phyloP scores from a whole-genome alignment of 2,888 invertebrate species.

The Ceraclea dissimilis region DNA sequence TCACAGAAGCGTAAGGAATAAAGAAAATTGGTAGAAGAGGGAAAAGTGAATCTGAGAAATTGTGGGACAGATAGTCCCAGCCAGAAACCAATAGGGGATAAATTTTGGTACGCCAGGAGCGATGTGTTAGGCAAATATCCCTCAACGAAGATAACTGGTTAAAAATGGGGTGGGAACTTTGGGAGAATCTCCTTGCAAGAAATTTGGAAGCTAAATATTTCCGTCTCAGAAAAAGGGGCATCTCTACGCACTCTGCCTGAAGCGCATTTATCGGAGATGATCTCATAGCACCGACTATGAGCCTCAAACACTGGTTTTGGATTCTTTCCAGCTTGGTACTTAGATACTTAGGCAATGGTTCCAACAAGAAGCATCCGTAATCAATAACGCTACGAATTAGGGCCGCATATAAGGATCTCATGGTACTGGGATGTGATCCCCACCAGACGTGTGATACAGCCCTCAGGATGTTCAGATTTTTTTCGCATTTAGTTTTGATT shows the following conservation, averaged over 20 bases:
- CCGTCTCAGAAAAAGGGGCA: background rate
- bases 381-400: background rate
- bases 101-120: background rate
- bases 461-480: background rate
- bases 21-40: too few relatives aligned
- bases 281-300: background rate
- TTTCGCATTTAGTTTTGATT: background rate
- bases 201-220: background rate
- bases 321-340: background rate
- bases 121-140: background rate
- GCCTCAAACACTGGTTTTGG: background rate
- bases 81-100: too few relatives aligned
- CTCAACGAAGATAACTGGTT: background rate
- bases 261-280: background rate
- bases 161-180: background rate
- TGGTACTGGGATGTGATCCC: background rate
- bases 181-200: background rate
- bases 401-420: background rate
- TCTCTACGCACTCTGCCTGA: conserved; percentile 1
- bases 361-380: background rate
- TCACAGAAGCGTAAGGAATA: too few relatives aligned
- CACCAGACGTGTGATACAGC: background rate
- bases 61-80: too few relatives aligned
- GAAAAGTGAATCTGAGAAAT: too few relatives aligned
- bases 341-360: background rate